These are phyloP conservation scores for Natator depressus DNA, from an alignment of 2,113 vertebrate genomes.

Conservation along the genomic window DNA sequence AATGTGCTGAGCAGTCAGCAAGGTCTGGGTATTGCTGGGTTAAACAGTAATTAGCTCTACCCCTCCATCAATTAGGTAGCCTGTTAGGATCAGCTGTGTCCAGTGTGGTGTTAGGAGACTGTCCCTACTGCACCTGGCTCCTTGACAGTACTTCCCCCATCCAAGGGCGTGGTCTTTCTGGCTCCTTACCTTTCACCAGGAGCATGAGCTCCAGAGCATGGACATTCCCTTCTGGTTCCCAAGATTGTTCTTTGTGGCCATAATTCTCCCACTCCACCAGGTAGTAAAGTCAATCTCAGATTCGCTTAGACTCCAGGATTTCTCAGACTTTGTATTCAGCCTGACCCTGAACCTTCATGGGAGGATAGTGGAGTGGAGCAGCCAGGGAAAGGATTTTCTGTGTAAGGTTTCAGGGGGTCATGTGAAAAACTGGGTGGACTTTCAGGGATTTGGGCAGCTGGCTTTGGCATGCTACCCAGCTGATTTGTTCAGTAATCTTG, in stretches of 20 bases:
- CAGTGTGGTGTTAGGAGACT: neutral
- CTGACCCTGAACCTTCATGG: neutral
- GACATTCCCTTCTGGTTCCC: neutral
- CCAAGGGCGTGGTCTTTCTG: neutral
- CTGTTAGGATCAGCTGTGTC: neutral
- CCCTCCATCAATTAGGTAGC: neutral
- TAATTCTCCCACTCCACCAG: neutral
- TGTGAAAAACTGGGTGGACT: neutral
- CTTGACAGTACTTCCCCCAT: too few relatives aligned
- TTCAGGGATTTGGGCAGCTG: neutral
- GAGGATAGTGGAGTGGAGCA: too few relatives aligned
- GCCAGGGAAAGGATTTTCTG: neutral
- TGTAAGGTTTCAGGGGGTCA: neutral
- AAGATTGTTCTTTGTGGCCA: neutral
- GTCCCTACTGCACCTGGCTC: too few relatives aligned
- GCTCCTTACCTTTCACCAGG: too few relatives aligned
- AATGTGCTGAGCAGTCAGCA: neutral
- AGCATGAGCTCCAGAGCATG: neutral
- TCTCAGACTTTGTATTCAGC: neutral
- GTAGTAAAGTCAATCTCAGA: neutral
- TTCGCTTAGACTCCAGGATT: neutral
- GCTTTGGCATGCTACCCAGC: neutral
- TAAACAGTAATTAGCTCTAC: neutral
- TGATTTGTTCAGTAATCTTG: neutral
- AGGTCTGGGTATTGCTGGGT: neutral